Base-by-base conservation (phyloP, 2,113 vertebrate genomes). In the Alosa alosa region DNA sequence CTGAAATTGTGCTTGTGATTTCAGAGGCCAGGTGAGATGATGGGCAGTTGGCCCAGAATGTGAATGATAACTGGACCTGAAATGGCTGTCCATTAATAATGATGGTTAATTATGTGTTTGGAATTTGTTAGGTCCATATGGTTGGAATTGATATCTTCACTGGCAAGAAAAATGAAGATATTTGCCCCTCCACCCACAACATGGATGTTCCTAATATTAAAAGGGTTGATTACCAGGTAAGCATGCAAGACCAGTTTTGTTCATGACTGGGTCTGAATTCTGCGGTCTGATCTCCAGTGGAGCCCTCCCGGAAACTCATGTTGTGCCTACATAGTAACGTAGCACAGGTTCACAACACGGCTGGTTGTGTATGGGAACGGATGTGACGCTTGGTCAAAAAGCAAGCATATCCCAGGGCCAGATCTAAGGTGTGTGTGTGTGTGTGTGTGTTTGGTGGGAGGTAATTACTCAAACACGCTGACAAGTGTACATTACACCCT, bases 151-250 rank as follows among this genome's bases (percentile, higher is more conserved):
- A 99, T 92, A 96, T 99, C 89, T 98, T 99, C 92, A 97, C 96
- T 52, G 94, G 95, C 64, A 98, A 97, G 93, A 99, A 98, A 88
- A 96, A 95, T 20, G 98, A 99, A 94, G 98, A 99, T 94, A 96
- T 98, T 90, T 99, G 97, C 82, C 97, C 98, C 6, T 99, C 98
- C 17, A 99, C 98, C 90, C 97, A 99, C 89, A 99, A 99, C 92
- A 98, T 99, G 97, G 96, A 98, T 89, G 98, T 99, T 85, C 98
- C 98, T 82, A 94, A 96, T 93, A 96, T 98, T 91, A 94, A 93
- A 87, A 97, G 97, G 91, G 96, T 92, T 89, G 98, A 99, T 83
- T 98, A 96, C 86, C 95, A 96, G 94, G 98, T 99, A 89, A 96
- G 95, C 41, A 44, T 44, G 2, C 41, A 44, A 44, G 41, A 44